phyloP scores from a whole-genome alignment of 1,140 invertebrate species.

The Psix sp. region DNA sequence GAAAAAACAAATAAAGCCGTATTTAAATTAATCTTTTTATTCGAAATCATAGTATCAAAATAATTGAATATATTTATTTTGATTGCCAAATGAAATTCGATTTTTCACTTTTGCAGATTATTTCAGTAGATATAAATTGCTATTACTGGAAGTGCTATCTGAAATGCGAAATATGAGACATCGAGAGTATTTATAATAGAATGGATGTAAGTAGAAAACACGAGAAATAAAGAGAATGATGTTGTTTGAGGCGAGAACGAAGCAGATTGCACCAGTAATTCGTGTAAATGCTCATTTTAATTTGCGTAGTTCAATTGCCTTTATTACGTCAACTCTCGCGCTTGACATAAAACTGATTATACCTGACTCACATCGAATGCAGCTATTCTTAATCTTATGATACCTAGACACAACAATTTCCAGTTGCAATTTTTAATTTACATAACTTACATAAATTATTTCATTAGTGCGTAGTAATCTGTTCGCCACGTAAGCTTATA shows the following conservation, averaged over 20 bases:
- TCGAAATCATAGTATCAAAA: too few relatives aligned
- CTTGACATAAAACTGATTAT: constrained; percentile 51
- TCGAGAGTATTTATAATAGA: constrained; percentile 37
- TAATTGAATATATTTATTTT: too few relatives aligned
- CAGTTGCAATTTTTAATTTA: constrained; percentile 41
- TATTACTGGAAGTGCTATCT: too few relatives aligned
- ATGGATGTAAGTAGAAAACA: constrained; percentile 49
- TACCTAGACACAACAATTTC: constrained; percentile 44
- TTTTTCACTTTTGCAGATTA: too few relatives aligned
- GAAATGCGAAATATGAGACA: constrained; percentile 14
- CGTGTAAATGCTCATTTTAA: constrained; percentile 53
- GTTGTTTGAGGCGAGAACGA: constrained; percentile 50
- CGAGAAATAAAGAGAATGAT: constrained; percentile 58
- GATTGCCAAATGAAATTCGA: too few relatives aligned
- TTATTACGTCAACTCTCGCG: constrained; percentile 47
- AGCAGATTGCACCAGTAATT: constrained; percentile 47
- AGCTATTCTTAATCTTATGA: constrained; percentile 34
- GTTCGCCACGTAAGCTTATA: too few relatives aligned
- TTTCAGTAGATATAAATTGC: too few relatives aligned
- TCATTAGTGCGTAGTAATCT: too few relatives aligned
- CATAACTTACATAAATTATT: constrained; percentile 19
- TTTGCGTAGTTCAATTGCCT: constrained; percentile 47
- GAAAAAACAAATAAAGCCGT: constrained; percentile 51
- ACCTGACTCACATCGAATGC: constrained; percentile 45
- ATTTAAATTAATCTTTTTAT: too few relatives aligned